A percentile compares a stretch with the other conserved stretches of the same genome.
Evolutionary conservation across 1,140 invertebrate species (phyloP).

Genomic region (Neodiprion fabricii): DNA sequence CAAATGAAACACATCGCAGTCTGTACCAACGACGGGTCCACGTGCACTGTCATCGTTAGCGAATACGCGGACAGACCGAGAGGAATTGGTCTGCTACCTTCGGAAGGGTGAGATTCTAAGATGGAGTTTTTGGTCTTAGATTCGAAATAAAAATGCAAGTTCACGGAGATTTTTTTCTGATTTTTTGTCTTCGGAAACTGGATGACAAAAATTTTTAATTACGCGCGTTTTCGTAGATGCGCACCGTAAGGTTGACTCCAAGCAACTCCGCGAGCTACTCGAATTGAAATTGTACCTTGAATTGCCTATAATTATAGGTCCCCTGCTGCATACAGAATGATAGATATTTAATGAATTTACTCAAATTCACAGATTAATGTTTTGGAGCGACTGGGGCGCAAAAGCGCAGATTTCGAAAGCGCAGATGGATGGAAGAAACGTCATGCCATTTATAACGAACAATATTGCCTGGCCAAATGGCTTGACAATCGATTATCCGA

Average conservation of each 20-base stretch:
- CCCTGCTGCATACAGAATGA: background rate
- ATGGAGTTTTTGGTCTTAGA: constrained; percentile 15
- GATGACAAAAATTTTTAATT: too few relatives aligned
- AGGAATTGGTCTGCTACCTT: constrained; percentile 69
- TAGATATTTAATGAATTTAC: background rate
- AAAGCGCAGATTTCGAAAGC: constrained; percentile 77
- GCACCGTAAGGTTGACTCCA: too few relatives aligned
- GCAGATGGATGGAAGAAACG: constrained; percentile 83
- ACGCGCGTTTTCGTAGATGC: too few relatives aligned
- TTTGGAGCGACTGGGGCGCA: constrained; percentile 85
- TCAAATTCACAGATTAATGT: constrained; percentile 68
- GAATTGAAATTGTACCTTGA: background rate
- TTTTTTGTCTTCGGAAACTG: background rate
- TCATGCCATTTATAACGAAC: constrained; percentile 54
- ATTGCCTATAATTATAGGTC: background rate
- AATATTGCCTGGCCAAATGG: constrained; percentile 88
- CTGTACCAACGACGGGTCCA: constrained; percentile 68
- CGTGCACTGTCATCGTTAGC: constrained; percentile 69
- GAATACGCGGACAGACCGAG: constrained; percentile 66
- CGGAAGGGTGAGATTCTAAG: constrained; percentile 60
- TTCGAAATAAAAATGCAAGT: constrained; percentile 9
- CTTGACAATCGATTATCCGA: constrained; percentile 85
- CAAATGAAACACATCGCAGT: constrained; percentile 75
- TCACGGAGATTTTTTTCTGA: background rate
- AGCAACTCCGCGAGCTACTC: background rate